Evolutionary conservation across 2,113 vertebrate species (phyloP), one percentile per base, ranked within the genome.

Genomic region (Passer montanus): DNA sequence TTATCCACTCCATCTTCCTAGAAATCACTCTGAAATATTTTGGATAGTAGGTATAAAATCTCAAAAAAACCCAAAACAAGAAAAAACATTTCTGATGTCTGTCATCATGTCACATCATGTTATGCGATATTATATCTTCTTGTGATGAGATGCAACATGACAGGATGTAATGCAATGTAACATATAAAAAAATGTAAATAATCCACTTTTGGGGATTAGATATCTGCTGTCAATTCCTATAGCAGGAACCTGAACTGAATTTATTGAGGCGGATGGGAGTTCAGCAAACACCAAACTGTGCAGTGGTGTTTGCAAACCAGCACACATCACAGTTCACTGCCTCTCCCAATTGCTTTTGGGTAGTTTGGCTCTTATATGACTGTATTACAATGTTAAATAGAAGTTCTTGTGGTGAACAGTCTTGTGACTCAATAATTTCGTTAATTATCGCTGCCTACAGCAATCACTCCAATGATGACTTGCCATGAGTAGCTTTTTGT

Each of bases 171-270:
- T 97, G 96, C 96, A 97, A 98, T 97, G 97, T 97, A 98, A 98
- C 92, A 26, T 98, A 98, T 98, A 97, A 98, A 98, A 98, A 98
- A 98, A 98, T 98, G 97, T 98, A 98, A 98, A 98, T 98, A 98
- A 96, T 98, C 97, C 82, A 97, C 97, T 98, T 98, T 97, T 97
- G 83, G 66, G 94, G 96, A 97, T 98, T 97, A 97, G 97, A 93
- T 98, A 98, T 97, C 97, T 96, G 94, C 97, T 98, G 97, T 98
- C 98, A 98, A 96, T 97, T 98, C 96, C 95, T 97, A 94, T 96
- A 94, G 97, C 80, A 66, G 31, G 70, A 90, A 83, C 90, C 92
- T 97, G 97, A 98, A 94, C 95, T 87, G 97, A 98, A 97, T 95
- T 97, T 97, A 98, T 87, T 94, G 97, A 98, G 97, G 98, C 93